Percentiles rank a stretch among this genome's conserved stretches.
phyloP scores from a whole-genome alignment of 2,113 vertebrate species.

The Macquaria ambigua region DNA sequence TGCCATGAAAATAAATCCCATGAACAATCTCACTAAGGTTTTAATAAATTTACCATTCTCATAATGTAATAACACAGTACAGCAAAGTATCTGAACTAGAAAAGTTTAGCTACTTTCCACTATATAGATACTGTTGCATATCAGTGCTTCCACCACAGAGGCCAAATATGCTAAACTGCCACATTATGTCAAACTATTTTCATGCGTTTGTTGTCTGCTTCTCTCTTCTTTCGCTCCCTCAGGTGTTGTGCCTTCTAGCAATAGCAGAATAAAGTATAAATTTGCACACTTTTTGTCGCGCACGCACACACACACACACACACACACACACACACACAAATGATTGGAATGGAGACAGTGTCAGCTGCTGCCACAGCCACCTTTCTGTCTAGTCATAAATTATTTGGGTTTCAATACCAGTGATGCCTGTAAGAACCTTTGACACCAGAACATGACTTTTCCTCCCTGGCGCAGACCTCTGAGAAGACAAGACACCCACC shows the following conservation, averaged over 20 bases:
- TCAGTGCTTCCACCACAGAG: not conserved
- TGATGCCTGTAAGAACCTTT: conserved; percentile 34
- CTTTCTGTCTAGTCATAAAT: conserved; percentile 38
- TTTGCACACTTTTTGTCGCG: not conserved
- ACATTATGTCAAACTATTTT: conserved; percentile 15
- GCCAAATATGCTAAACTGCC: conserved; percentile 4
- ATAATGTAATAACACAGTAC: not conserved
- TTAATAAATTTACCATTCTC: not conserved
- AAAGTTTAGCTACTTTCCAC: not conserved
- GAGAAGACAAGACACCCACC: conserved; percentile 17
- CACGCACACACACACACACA: not conserved
- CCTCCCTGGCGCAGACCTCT: conserved; percentile 15
- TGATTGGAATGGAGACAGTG: conserved; percentile 8
- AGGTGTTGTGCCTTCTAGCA: not conserved
- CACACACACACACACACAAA: not conserved
- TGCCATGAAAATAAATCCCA: not conserved
- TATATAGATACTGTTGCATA: not conserved
- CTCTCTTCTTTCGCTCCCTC: not conserved
- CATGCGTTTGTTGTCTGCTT: not conserved
- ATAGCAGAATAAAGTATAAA: not conserved
- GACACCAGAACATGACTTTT: conserved; percentile 35
- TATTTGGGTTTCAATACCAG: conserved; percentile 41
- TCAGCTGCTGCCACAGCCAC: conserved; percentile 29
- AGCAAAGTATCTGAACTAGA: not conserved
- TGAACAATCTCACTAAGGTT: not conserved